Conservation (phyloP, 2,888 invertebrate species). For the Xylota segnis region DNA sequence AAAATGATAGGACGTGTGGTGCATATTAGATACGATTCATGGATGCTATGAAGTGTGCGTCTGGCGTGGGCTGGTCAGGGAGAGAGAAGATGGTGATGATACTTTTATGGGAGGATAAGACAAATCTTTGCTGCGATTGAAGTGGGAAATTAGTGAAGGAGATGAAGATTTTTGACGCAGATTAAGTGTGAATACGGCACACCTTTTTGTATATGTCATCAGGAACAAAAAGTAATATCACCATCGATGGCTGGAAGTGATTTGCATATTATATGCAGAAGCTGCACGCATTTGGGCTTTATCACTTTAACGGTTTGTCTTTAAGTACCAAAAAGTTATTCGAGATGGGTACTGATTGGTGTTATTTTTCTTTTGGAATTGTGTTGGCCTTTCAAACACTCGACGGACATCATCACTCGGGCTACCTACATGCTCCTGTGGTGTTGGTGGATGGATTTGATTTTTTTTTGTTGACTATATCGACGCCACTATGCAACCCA, state of each 20-base stretch:
- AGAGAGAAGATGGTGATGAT: conserved; percentile 57
- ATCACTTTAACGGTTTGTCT: conserved; percentile 11
- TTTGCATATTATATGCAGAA: conserved; percentile 49
- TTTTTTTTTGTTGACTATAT: too few relatives aligned
- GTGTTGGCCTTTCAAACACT: not conserved
- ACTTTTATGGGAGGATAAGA: conserved; percentile 68
- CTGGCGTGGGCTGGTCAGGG: conserved; percentile 54
- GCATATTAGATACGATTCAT: conserved; percentile 46
- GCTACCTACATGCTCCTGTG: too few relatives aligned
- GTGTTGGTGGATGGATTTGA: too few relatives aligned
- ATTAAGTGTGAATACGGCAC: conserved; percentile 66
- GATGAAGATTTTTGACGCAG: conserved; percentile 65
- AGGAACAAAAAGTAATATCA: not conserved
- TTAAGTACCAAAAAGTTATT: conserved; percentile 21
- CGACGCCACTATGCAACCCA: too few relatives aligned
- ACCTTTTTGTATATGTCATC: conserved; percentile 35
- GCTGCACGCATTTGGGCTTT: conserved; percentile 10
- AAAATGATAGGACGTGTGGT: conserved; percentile 69
- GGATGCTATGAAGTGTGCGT: conserved; percentile 57
- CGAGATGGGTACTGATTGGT: conserved; percentile 10
- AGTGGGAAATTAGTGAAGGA: conserved; percentile 68
- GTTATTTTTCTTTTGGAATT: conserved; percentile 14
- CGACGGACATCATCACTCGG: too few relatives aligned
- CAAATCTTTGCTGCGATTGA: conserved; percentile 65
- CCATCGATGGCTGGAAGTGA: conserved; percentile 6